Percentiles rank a stretch among this genome's conserved stretches.
phyloP scores from a whole-genome alignment of 2,797 vertebrate genomes.

The Poecilia gillii region DNA sequence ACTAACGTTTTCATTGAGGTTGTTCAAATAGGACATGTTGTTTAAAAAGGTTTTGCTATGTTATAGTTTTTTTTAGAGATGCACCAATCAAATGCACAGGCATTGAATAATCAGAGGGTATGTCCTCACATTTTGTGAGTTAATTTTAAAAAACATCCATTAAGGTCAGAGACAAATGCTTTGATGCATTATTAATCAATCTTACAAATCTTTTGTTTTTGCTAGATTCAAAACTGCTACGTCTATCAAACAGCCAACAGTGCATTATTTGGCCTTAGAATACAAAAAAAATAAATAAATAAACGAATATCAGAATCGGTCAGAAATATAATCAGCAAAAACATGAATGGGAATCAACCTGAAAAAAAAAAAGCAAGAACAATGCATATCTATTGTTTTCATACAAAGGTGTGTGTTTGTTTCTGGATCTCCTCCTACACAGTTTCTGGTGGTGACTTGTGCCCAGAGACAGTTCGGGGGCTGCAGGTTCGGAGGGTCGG shows the following conservation, averaged over 20 bases:
- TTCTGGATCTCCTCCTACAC: slow-evolving; percentile 25
- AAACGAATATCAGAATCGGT: neutral
- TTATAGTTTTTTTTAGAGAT: neutral
- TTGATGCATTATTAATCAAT: neutral
- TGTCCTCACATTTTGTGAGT: neutral
- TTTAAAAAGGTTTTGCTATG: neutral
- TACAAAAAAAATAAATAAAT: neutral
- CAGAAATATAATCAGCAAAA: neutral
- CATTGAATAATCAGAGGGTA: neutral
- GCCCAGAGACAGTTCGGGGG: slow-evolving; percentile 48
- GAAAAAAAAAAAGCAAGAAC: neutral
- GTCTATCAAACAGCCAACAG: neutral
- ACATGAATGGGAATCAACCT: neutral
- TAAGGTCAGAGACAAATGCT: neutral
- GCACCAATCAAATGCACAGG: neutral
- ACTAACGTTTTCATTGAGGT: neutral
- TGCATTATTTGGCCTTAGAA: neutral
- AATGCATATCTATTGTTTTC: slow-evolving; percentile 11
- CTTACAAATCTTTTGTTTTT: neutral
- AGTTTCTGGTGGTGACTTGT: slow-evolving; percentile 43
- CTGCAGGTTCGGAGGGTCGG: slow-evolving; percentile 73
- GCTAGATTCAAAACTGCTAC: neutral
- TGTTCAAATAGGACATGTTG: neutral
- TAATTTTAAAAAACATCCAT: neutral
- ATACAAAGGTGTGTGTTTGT: slow-evolving; percentile 35